Base-by-base conservation (phyloP, 1,140 invertebrate genomes). In the Akabosia matsudoensis region DNA sequence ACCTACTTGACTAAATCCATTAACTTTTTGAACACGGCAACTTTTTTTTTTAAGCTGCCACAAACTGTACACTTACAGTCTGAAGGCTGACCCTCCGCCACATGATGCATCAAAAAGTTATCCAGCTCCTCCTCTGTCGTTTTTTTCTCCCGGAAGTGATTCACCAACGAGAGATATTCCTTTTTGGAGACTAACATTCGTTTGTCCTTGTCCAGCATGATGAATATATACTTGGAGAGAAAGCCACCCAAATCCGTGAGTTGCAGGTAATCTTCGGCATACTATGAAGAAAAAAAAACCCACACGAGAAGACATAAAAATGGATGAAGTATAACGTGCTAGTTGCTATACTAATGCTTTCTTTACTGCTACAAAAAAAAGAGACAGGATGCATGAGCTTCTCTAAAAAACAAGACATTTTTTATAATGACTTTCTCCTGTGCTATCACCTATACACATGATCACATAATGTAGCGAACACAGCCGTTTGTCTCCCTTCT, bases 191-290 rank as follows among this genome's bases (percentile, higher is more conserved):
- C 30, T n/a, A 4, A 22, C 26, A 30, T 67, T 31, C 7, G 24
- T 31, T 31, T 67, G 61, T 67, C 61, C 28, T 67, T 67, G 61
- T 67, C 61, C 28, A 67, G 61, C 61, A 67, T 67, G 28, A 67
- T 31, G 61, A 67, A 67, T 67, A 67, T 31, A n/a, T 67, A 67
- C 61, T 67, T 67, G 61, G 24, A 30, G 3, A 67, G 30, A 22
- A 67, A 67, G 24, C 61, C 24, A 67, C 61, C 61, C 61, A 67
- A 67, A 30, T 67, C 61, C 7, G 61, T 67, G 24, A 67, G 24
- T 31, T 67, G 26, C 24, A 67, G 54, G 22, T 56, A 56, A 16
- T 56, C 54, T 56, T 56, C 10, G 3, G 54, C 14, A 56, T 13
- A 10, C 54, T 56, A 22, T 22, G 7, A 45, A 45, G 18, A 45